Evolutionary conservation across 2,888 invertebrate genomes (phyloP).

Genomic region (Merodon equestris): DNA sequence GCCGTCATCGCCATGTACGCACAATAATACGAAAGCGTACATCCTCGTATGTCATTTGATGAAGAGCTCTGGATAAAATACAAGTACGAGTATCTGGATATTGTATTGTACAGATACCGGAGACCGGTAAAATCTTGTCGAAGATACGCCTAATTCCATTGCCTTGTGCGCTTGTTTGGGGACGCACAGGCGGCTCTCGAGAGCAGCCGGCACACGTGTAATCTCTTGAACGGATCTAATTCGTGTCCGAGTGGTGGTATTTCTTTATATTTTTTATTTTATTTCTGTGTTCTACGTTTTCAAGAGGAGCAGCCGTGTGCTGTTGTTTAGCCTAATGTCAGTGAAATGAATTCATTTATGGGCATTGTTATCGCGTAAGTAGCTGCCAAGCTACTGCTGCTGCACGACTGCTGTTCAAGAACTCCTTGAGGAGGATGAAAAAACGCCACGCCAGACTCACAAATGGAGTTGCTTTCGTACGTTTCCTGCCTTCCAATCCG

Average conservation of each 20-base stretch:
- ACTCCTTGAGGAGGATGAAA: conserved; percentile 35
- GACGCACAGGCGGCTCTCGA: conserved; percentile 15
- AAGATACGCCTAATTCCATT: conserved; percentile 66
- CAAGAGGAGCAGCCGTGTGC: conserved; percentile 46
- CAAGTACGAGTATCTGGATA: too few species aligned
- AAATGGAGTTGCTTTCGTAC: conserved; percentile 63
- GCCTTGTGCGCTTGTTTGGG: conserved; percentile 41
- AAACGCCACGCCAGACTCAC: conserved; percentile 33
- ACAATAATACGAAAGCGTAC: conserved; percentile 32
- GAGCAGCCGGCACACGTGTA: conserved; percentile 40
- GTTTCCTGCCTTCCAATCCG: conserved; percentile 26
- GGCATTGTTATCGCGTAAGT: conserved; percentile 68
- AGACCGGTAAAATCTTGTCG: conserved; percentile 43
- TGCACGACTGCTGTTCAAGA: conserved; percentile 31
- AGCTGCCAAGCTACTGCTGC: conserved; percentile 60
- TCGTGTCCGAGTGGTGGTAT: conserved; percentile 66
- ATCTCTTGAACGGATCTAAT: conserved; percentile 65
- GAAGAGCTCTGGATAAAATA: conserved; percentile 62
- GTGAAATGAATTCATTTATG: conserved; percentile 69
- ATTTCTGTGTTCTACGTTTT: too few species aligned
- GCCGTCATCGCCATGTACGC: neutral
- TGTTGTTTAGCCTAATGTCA: conserved; percentile 67
- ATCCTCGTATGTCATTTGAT: conserved; percentile 56
- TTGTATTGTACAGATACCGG: neutral
- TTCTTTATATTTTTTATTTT: too few species aligned